These are phyloP conservation scores for Subacronicta megacephala DNA, from an alignment of 2,888 invertebrate species.

Conservation along the genomic window DNA sequence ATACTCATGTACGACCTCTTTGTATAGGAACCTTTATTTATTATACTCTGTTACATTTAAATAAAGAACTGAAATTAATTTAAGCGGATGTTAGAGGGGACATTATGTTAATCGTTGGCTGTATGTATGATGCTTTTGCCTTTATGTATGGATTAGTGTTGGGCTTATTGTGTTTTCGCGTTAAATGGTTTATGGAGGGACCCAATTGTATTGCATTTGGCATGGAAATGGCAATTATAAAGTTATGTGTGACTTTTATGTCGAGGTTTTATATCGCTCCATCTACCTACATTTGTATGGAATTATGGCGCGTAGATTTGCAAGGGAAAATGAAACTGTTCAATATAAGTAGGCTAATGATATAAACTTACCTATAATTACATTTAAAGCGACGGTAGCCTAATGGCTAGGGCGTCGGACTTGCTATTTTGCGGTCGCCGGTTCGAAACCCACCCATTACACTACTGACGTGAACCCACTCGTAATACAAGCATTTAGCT, in stretches of 20 bases:
- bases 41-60: constrained; percentile 52
- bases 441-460: too few species aligned
- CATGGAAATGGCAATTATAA: constrained; percentile 31
- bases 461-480: too few species aligned
- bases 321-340: too few species aligned
- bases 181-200: constrained; percentile 19
- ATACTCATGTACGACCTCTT: constrained; percentile 51
- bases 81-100: constrained; percentile 55
- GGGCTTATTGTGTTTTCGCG: constrained; percentile 40
- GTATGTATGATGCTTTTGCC: constrained; percentile 27
- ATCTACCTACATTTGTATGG: too few species aligned
- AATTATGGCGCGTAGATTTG: too few species aligned
- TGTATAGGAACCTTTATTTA: constrained; percentile 60
- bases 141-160: constrained; percentile 39
- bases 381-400: too few species aligned
- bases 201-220: constrained; percentile 19
- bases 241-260: constrained; percentile 12
- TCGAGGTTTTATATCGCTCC: background rate
- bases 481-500: too few species aligned
- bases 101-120: constrained; percentile 48
- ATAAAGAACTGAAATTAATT: constrained; percentile 51
- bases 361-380: too few species aligned
- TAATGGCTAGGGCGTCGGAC: too few species aligned
- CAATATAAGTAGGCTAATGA: too few species aligned
- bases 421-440: too few species aligned